phyloP scores from a whole-genome alignment of 2,797 vertebrate species.

The Eospalax fontanierii region DNA sequence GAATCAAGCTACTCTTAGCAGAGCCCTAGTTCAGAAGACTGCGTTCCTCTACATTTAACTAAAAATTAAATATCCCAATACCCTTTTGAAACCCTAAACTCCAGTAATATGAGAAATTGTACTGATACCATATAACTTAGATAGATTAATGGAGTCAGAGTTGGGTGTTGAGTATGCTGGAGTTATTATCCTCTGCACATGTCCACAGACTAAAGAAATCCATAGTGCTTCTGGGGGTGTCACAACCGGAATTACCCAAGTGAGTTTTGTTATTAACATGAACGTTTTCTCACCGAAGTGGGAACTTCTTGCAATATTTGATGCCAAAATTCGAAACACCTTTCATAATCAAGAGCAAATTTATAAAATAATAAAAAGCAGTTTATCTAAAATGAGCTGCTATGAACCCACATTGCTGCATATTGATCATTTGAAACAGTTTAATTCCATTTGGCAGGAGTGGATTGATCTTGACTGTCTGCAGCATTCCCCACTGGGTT shows the following conservation, averaged over 20 bases:
- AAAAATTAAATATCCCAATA: too few species aligned
- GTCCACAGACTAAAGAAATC: neutral
- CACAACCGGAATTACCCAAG: neutral
- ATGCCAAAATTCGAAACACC: neutral
- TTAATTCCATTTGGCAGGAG: neutral
- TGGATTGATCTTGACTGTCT: neutral
- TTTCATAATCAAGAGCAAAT: neutral
- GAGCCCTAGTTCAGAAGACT: neutral
- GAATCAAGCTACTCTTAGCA: neutral
- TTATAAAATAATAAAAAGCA: neutral
- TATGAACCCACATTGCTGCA: neutral
- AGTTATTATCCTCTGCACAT: neutral
- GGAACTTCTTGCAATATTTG: neutral
- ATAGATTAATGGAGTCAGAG: neutral
- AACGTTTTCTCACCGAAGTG: neutral
- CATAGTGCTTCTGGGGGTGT: too few species aligned
- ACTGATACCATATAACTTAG: fast-evolving
- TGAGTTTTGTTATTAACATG: neutral
- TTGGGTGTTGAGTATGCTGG: neutral
- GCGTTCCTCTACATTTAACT: too few species aligned
- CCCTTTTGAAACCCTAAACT: fast-evolving
- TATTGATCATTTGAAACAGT: neutral
- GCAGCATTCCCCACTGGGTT: neutral
- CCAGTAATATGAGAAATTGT: fast-evolving
- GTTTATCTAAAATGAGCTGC: neutral